Evolutionary conservation across 2,113 vertebrate species (phyloP), one percentile per base, ranked within the genome.

Genomic region (Oreocharis arfaki): DNA sequence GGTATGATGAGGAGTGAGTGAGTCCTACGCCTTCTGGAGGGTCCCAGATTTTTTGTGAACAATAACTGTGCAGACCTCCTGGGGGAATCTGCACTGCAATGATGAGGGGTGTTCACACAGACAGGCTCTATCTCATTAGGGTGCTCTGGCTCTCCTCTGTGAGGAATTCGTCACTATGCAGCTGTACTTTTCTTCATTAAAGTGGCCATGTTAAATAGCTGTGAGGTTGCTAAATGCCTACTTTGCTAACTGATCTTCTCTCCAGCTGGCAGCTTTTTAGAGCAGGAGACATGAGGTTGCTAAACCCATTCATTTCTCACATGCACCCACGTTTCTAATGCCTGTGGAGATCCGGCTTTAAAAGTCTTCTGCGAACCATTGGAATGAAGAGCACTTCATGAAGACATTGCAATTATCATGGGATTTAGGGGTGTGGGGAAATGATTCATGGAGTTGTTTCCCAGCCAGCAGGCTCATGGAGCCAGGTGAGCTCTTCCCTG

Each of bases 401-500:
- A 90, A 90, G 71, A 56, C 11, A 0, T 8, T 49, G 10, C 87
- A 93, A 94, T 96, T 92, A 95, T 22, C 5, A 14, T 68, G 88
- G 91, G 89, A 84, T 69, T 75, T 33, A 65, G 79, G 71, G 84
- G 85, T 85, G 91, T 80, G 87, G 90, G 85, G 90, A 83, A 80
- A 89, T 93, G 68, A 90, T 12, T 84, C 73, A 94, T 1, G 32
- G 88, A 81, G 83, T 67, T 1, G 9, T 89, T 96, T 96, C 92
- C 90, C 93, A 97, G 96, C 90, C 93, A 93, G 93, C 92, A 93
- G 75, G 67, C 93, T 96, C 79, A 4, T 7, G 68, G 83, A 93
- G 83, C 93, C 93, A 95, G 95, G 93, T 93, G 96, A 97, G 93
- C 92, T 96, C 83, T 97, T 96, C 90, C 83, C 55, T 75, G 96